Base-by-base conservation (phyloP, 2,888 invertebrate species). In the Pseudococcus viburni region DNA sequence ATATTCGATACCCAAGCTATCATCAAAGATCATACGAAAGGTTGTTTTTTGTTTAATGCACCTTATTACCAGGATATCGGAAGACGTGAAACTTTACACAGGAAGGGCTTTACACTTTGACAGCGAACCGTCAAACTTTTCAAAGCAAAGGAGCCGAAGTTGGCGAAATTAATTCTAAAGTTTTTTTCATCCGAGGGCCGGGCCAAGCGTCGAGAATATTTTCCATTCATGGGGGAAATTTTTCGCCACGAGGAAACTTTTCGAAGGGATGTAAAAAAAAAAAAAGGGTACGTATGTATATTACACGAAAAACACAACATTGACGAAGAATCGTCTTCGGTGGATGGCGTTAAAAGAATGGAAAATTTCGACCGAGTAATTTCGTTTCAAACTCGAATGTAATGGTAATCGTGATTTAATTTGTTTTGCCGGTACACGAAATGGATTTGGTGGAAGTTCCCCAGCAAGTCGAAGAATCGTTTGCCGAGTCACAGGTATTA, bases 391-490 rank as follows among this genome's bases (percentile, higher is more conserved):
- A 73, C 68, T 73, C 12, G 11, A 33, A 33, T 6, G 19, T 59
- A 73, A 73, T 73, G 26, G 59, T 59, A 73, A 73, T 73, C 68
- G 33, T 73, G 68, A 73, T 73, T 73, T 73, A 73, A 73, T 73
- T 73, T 73, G 5, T 12, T 73, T 73, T 12, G 19, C 59, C 5
- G 5, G 68, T 12, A 73, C 59, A 19, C 59, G 19, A 5, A 26
- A 12, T 73, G 11, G 68, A 73, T 73, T 11, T 33, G 26, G 12
- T 68, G 26, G 12, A 73, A 9, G 19, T 33, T 33, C 26, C 1
- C 26, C 59, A n/a, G 19, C 59, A 19, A 0, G 59, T 33, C 68
- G 15, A 73, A 73, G 68, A 73, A 73, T 73, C 68, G 68, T 73
- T 73, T 73, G 68, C 33, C 0, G 17, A 64, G 64, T 64, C 68